Conservation (phyloP, 2,888 invertebrate species). For the Hylaea fasciaria region DNA sequence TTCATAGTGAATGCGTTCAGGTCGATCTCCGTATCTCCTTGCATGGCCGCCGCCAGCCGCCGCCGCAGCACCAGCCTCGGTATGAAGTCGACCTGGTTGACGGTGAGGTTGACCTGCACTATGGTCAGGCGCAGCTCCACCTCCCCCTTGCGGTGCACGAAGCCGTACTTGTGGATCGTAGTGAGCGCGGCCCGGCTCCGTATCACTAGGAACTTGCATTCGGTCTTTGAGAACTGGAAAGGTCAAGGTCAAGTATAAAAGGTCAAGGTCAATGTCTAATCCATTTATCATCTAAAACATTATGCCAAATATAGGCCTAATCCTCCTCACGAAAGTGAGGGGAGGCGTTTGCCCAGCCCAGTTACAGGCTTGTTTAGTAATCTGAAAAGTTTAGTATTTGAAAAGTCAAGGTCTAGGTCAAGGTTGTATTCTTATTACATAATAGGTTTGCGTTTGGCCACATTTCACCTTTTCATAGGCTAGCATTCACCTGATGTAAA, state of each 20-base stretch:
- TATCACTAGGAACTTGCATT: slow-evolving; percentile 70
- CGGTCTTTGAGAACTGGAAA: slow-evolving; percentile 59
- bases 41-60: slow-evolving; percentile 45
- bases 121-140: slow-evolving; percentile 56
- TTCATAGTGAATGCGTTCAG: slow-evolving; percentile 64
- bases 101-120: slow-evolving; percentile 40
- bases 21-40: slow-evolving; percentile 51
- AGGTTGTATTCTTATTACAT: too few species aligned
- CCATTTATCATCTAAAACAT: too few species aligned
- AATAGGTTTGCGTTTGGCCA: too few species aligned
- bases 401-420: too few species aligned
- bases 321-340: too few species aligned
- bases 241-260: not conserved
- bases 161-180: slow-evolving; percentile 62
- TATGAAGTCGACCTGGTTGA: slow-evolving; percentile 59
- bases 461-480: too few species aligned
- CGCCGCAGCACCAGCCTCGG: slow-evolving; percentile 63
- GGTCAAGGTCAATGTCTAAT: too few species aligned
- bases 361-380: too few species aligned
- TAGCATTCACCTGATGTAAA: too few species aligned
- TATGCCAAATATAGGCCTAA: too few species aligned
- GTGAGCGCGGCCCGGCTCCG: slow-evolving; percentile 55
- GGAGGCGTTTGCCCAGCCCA: too few species aligned
- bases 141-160: slow-evolving; percentile 54
- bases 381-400: too few species aligned